phyloP scores from a whole-genome alignment of 2,113 vertebrate species.

The Oriolus oriolus region DNA sequence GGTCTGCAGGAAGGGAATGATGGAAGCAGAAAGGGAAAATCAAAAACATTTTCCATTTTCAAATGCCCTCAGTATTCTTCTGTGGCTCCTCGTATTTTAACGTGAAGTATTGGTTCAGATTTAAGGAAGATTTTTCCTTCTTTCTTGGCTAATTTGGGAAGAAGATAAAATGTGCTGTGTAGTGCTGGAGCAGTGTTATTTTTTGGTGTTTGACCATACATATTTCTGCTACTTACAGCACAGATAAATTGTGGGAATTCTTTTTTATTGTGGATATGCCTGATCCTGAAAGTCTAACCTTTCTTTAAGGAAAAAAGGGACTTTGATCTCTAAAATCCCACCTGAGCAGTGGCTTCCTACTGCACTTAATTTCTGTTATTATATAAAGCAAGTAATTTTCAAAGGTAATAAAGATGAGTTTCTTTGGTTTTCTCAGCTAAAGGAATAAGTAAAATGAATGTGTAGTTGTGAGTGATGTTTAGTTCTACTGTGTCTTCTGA shows the following conservation, averaged over 20 bases:
- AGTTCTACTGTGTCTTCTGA: background rate
- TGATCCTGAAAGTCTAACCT: background rate
- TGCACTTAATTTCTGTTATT: background rate
- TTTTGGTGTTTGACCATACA: background rate
- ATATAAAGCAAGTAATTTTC: background rate
- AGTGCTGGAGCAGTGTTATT: background rate
- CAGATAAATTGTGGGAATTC: background rate
- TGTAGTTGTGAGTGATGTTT: background rate
- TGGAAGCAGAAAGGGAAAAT: background rate
- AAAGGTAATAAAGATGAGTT: background rate
- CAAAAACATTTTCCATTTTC: background rate
- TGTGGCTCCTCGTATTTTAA: rapidly evolving
- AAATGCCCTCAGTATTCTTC: background rate
- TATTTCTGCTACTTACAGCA: background rate
- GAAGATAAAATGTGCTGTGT: rapidly evolving
- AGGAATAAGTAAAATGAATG: background rate
- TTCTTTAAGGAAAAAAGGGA: background rate
- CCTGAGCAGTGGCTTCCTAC: background rate
- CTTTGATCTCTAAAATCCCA: background rate
- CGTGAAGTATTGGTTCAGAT: background rate
- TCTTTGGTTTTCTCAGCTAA: background rate
- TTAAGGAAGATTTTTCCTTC: background rate
- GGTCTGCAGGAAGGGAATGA: background rate
- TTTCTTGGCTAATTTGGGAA: background rate
- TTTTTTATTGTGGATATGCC: background rate